Conservation (phyloP, 2,113 vertebrate species). For the Puffinus mauretanicus region DNA sequence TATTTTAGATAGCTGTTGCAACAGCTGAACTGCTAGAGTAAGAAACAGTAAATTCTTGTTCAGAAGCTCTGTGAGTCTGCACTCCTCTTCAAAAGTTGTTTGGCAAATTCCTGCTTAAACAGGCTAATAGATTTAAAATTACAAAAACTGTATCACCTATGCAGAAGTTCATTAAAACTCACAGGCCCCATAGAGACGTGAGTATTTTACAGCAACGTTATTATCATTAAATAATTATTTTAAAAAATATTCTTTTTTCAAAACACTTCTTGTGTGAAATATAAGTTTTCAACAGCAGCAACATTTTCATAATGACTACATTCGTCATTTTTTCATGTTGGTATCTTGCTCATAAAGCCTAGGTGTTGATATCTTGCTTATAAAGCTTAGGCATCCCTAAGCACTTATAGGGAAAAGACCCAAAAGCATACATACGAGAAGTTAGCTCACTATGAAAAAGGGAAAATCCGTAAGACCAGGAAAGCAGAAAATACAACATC, state of each 20-base stretch:
- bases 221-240: not conserved
- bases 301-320: not conserved
- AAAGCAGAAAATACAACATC: not conserved
- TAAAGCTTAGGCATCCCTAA: not conserved
- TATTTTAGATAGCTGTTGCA: not conserved
- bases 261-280: not conserved
- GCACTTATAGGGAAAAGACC: not conserved
- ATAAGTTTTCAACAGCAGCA: not conserved
- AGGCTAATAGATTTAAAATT: not conserved
- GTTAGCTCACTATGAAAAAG: not conserved
- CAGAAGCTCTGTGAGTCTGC: not conserved
- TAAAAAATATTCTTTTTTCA: not conserved
- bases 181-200: not conserved
- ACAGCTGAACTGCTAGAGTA: not conserved
- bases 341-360: not conserved
- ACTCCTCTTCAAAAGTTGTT: not conserved
- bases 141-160: not conserved
- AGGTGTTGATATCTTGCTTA: not conserved
- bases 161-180: not conserved
- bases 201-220: not conserved
- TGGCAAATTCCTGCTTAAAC: not conserved
- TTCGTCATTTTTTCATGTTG: not conserved
- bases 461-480: not conserved
- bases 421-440: not conserved
- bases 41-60: not conserved